Percentiles rank a stretch among this genome's conserved stretches.
These are phyloP conservation scores for Platanista minor DNA, from an alignment of 2,113 vertebrate species.

Conservation along the genomic window DNA sequence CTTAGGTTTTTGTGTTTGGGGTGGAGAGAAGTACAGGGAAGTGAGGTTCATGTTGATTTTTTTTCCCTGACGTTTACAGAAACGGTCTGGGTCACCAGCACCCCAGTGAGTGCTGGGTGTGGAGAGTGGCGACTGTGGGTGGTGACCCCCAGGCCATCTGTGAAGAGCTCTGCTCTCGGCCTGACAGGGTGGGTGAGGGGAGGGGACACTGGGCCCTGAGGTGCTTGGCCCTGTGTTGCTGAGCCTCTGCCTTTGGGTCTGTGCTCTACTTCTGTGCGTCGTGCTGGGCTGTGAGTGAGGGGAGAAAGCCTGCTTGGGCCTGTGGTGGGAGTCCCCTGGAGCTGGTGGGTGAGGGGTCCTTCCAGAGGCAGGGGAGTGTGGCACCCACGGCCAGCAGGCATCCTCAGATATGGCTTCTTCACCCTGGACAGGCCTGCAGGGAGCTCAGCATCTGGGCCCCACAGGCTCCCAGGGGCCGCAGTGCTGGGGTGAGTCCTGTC, in stretches of 20 bases:
- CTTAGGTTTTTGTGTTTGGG: background rate
- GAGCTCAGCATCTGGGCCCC: background rate
- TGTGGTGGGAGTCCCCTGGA: background rate
- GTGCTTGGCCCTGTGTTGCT: background rate
- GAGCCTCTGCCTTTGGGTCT: background rate
- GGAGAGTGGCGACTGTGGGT: background rate
- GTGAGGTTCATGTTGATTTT: background rate
- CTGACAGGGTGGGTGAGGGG: background rate
- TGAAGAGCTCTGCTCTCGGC: background rate
- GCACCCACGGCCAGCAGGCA: no score
- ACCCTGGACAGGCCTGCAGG: background rate
- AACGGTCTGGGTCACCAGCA: background rate
- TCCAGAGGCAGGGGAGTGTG: background rate
- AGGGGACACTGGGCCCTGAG: background rate
- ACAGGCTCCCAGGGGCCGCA: background rate
- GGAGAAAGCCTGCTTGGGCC: background rate
- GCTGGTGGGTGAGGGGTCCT: background rate
- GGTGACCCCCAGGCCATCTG: background rate
- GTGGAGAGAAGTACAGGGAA: background rate
- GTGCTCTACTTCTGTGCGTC: background rate
- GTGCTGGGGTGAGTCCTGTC: background rate
- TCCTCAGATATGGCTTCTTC: background rate
- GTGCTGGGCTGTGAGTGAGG: background rate
- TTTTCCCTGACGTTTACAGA: background rate
- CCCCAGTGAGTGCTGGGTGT: background rate